Evolutionary conservation across 2,113 vertebrate species (phyloP).

Genomic region (Noturus placidus): DNA sequence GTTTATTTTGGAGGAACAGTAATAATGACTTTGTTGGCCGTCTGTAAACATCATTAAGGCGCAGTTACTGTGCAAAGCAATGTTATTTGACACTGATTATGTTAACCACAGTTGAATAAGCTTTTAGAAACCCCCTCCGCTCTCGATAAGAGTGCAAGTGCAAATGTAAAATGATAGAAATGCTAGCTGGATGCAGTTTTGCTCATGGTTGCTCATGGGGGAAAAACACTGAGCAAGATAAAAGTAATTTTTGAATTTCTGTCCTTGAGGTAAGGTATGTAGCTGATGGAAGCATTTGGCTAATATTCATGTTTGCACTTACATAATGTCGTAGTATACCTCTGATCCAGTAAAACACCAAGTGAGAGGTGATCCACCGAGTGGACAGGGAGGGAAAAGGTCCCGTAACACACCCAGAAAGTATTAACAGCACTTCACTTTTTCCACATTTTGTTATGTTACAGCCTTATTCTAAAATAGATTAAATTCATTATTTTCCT

Average conservation of each 20-base stretch:
- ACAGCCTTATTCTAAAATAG: too few species aligned
- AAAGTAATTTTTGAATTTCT: background rate
- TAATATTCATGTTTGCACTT: background rate
- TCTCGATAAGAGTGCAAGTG: background rate
- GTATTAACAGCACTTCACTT: too few species aligned
- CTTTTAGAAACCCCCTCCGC: background rate
- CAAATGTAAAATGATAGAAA: background rate
- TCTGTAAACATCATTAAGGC: background rate
- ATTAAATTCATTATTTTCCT: too few species aligned
- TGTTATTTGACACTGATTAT: background rate
- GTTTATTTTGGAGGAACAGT: background rate
- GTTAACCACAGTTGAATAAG: background rate
- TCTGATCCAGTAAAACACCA: background rate
- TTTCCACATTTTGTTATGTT: too few species aligned
- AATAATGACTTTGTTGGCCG: background rate
- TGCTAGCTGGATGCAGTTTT: background rate
- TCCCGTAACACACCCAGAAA: too few species aligned
- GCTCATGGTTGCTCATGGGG: background rate
- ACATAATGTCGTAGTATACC: background rate
- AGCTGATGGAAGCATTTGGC: background rate
- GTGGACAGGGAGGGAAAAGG: background rate
- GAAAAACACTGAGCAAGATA: background rate
- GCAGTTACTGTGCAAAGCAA: background rate
- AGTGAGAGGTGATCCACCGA: background rate
- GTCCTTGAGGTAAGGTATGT: background rate